phyloP scores from a whole-genome alignment of 2,888 invertebrate genomes.

The Rhogogaster chlorosoma region DNA sequence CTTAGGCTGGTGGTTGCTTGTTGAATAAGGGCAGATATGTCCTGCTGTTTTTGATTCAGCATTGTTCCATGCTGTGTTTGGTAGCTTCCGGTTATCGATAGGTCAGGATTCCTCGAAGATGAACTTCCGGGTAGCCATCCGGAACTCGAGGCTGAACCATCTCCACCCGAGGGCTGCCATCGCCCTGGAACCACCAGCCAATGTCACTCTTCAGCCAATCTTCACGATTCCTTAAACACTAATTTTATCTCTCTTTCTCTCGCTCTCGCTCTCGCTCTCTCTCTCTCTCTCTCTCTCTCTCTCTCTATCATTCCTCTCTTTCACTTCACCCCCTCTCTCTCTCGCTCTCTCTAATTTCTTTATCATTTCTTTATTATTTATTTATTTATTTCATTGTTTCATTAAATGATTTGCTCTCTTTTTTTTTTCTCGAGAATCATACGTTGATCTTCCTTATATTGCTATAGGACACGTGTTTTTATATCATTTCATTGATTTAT shows the following conservation, averaged over 20 bases:
- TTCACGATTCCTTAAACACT: conserved; percentile 77
- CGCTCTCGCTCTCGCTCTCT: no score
- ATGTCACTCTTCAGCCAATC: conserved; percentile 77
- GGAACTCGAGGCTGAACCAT: conserved; percentile 76
- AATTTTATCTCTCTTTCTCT: conserved; percentile 60
- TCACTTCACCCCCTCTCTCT: conserved; percentile 38
- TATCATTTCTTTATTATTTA: conserved; percentile 25
- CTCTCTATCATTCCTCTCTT: conserved; percentile 30
- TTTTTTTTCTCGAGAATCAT: not conserved
- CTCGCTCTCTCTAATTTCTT: conserved; percentile 44
- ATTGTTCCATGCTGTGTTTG: conserved; percentile 53
- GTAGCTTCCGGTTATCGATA: conserved; percentile 55
- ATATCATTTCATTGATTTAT: not conserved
- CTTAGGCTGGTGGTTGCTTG: conserved; percentile 59
- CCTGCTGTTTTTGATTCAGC: conserved; percentile 66
- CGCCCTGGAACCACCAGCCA: conserved; percentile 79
- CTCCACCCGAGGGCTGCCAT: conserved; percentile 78
- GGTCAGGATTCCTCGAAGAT: conserved; percentile 71
- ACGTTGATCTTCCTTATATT: not conserved
- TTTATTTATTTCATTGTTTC: not conserved
- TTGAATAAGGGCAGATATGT: conserved; percentile 66
- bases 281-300: conserved; percentile 18
- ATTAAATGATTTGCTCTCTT: not conserved
- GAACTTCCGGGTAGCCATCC: conserved; percentile 68
- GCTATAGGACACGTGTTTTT: not conserved